Evolutionary conservation across 2,797 vertebrate species (phyloP).

Genomic region (Hybognathus amarus): DNA sequence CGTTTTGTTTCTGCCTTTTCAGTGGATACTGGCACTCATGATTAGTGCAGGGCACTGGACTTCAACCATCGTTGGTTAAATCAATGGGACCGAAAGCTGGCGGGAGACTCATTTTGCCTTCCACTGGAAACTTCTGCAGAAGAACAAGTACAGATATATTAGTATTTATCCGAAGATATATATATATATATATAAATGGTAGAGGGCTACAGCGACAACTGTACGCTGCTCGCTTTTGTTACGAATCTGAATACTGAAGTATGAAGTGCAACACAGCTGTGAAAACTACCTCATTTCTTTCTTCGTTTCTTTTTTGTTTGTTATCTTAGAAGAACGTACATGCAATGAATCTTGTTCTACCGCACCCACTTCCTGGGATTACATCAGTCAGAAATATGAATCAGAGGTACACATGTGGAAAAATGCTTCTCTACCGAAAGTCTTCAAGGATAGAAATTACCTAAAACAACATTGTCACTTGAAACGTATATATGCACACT

Average conservation of each 20-base stretch:
- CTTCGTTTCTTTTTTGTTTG: constrained; percentile 28
- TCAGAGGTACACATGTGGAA: constrained; percentile 31
- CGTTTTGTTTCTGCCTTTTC: constrained; percentile 3
- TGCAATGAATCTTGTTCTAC: constrained; percentile 45
- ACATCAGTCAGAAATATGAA: constrained; percentile 37
- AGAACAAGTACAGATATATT: constrained; percentile 17
- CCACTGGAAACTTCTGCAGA: constrained; percentile 42
- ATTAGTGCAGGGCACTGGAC: constrained; percentile 4
- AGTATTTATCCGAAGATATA: constrained; percentile 33
- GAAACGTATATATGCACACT: constrained; percentile 31
- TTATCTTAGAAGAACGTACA: constrained; percentile 48
- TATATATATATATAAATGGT: not conserved
- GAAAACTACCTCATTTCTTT: constrained; percentile 64
- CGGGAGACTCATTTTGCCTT: constrained; percentile 25
- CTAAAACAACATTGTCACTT: constrained; percentile 40
- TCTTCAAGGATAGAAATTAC: constrained; percentile 46
- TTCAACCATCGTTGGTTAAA: constrained; percentile 15
- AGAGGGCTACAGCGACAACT: constrained; percentile 17
- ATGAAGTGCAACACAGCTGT: constrained; percentile 60
- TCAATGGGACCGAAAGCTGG: constrained; percentile 12
- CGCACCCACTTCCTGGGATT: constrained; percentile 41
- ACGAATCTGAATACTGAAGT: constrained; percentile 63
- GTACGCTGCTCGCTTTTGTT: constrained; percentile 34
- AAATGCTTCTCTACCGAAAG: constrained; percentile 13
- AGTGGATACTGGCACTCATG: constrained; percentile 11